Base-by-base conservation (phyloP, 2,888 invertebrate genomes). In the Tridacna gigas region DNA sequence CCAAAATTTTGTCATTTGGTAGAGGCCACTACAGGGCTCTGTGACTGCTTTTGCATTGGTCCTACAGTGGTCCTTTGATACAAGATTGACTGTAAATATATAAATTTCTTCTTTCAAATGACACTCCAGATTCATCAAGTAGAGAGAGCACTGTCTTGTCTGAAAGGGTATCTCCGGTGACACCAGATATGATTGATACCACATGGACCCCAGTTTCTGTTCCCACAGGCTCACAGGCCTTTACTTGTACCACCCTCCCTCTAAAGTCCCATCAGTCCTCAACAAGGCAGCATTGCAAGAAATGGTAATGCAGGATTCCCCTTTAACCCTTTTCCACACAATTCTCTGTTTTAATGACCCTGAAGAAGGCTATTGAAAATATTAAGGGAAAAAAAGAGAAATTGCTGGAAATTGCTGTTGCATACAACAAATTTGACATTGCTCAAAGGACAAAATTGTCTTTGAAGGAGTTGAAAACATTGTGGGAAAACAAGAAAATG, bases 161-260 rank as follows among this genome's bases (percentile, higher is more conserved):
- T 25, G 71, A 47, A 48, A 26, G 47, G 12, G 48, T 51, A 20
- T 71, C 71, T 15, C 71, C 71, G 2, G 20, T 18, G n/a, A n/a
- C 37, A 25, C 71, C 12, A 9, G 67, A 67, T 56, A 25, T 63
- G 2, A 22, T 51, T 13, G 79, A 79, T 18, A 65, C 25, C 13
- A 75, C 67, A 63, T 82, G 77, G 79, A 66, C 75, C 25, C 63
- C 69, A 20, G 13, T 45, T 4, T n/a, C 79, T 4, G 47, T 84
- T 25, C 84, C 84, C 20, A 84, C 66, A 61, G 86, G 80, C 13
- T 84, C 86, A 3, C 78, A 82, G 47, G 84, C 84, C 18, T 86
- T 80, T 56, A 86, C 86, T 4, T 84, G 84, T 86, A 71, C 82
- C 1, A 83, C 83, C 26, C 18, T 65, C 51, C 28, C 22, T 11